phyloP scores from a whole-genome alignment of 2,888 invertebrate species.

The Spodoptera picta region DNA sequence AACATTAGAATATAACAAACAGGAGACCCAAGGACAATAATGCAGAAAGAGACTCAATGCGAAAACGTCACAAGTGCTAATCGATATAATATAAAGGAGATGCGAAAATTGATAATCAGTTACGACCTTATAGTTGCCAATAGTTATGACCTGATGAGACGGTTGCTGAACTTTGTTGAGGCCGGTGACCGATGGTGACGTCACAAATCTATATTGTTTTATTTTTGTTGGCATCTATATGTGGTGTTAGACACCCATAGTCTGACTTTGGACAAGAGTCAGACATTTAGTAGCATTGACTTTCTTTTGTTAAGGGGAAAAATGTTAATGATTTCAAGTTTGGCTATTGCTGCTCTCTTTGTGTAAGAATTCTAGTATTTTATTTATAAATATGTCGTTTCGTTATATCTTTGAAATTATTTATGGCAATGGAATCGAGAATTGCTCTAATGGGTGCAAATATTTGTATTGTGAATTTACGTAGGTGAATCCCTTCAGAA shows the following conservation, averaged over 20 bases:
- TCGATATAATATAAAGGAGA: slow-evolving; percentile 12
- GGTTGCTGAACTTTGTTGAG: slow-evolving; percentile 50
- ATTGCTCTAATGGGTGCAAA: too few relatives aligned
- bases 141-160: slow-evolving; percentile 52
- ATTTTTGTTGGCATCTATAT: slow-evolving; percentile 29
- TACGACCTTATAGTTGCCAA: slow-evolving; percentile 28
- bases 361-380: too few relatives aligned
- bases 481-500: too few relatives aligned
- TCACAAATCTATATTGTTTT: slow-evolving; percentile 43
- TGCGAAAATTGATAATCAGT: slow-evolving; percentile 1
- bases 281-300: slow-evolving; percentile 6
- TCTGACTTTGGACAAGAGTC: neutral
- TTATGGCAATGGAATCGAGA: too few relatives aligned
- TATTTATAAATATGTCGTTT: too few relatives aligned
- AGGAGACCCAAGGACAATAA: slow-evolving; percentile 21
- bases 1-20: neutral
- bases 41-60: slow-evolving; percentile 5
- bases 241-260: slow-evolving; percentile 15
- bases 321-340: slow-evolving; percentile 4
- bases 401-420: too few relatives aligned
- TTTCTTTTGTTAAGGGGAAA: slow-evolving; percentile 4
- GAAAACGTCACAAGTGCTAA: slow-evolving; percentile 10
- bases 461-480: too few relatives aligned
- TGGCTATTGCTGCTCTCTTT: too few relatives aligned
- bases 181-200: slow-evolving; percentile 56